These are phyloP conservation scores for Scomber scombrus DNA, from an alignment of 2,113 vertebrate species.

Conservation along the genomic window DNA sequence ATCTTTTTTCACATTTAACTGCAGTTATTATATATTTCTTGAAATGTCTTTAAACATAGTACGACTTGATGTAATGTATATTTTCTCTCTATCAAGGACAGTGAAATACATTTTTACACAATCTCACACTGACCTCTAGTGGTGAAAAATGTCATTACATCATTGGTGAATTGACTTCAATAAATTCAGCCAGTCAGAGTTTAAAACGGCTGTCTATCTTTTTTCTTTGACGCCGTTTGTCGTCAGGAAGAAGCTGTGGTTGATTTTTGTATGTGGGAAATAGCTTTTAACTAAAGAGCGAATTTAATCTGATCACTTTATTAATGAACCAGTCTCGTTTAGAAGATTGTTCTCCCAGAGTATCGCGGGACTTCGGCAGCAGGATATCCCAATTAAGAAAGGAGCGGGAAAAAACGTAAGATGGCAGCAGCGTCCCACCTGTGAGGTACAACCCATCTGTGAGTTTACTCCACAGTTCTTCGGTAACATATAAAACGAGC, in stretches of 20 bases:
- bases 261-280: rapidly evolving
- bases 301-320: not conserved
- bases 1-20: not conserved
- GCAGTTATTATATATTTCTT: not conserved
- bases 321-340: not conserved
- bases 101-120: not conserved
- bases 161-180: not conserved
- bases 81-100: not conserved
- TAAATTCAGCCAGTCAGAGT: not conserved
- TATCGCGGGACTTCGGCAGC: slow-evolving; percentile 17
- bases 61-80: not conserved
- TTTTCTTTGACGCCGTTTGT: not conserved
- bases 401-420: slow-evolving; percentile 28
- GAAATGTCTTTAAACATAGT: too few species aligned
- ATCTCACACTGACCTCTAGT: slow-evolving; percentile 50
- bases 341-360: not conserved
- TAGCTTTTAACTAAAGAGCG: not conserved
- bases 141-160: slow-evolving; percentile 22
- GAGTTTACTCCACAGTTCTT: too few species aligned
- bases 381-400: not conserved
- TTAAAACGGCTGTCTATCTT: not conserved
- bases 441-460: rapidly evolving
- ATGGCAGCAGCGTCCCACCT: slow-evolving; percentile 57
- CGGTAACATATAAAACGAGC: too few species aligned
- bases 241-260: not conserved